Conservation (phyloP, 2,113 vertebrate species). For the Phalacrocorax carbo region DNA sequence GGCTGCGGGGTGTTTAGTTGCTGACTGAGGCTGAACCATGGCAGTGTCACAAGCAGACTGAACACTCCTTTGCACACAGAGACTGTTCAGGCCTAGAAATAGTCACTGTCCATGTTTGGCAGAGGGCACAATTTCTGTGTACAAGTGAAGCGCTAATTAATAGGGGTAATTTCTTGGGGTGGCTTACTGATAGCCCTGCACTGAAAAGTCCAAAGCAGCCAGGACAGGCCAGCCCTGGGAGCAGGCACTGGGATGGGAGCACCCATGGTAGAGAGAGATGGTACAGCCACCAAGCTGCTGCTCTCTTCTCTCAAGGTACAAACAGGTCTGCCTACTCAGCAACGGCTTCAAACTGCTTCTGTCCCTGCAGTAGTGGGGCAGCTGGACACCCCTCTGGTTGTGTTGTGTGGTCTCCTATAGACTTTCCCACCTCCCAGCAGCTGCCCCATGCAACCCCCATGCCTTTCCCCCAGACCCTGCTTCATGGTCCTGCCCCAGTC, state of each 20-base stretch:
- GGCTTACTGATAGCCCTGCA: not conserved
- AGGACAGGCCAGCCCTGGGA: not conserved
- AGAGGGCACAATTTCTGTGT: not conserved
- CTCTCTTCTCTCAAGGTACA: not conserved
- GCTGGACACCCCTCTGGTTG: slow-evolving; percentile 77
- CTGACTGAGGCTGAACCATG: too few relatives aligned
- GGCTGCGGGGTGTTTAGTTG: too few relatives aligned
- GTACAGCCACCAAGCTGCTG: not conserved
- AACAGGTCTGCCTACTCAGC: not conserved
- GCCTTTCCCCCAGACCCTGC: not conserved
- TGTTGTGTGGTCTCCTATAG: slow-evolving; percentile 59
- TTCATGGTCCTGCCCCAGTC: not conserved
- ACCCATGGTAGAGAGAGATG: accelerated
- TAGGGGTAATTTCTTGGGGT: not conserved
- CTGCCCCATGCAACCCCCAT: not conserved
- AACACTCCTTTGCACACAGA: not conserved
- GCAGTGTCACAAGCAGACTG: not conserved
- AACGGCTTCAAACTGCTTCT: not conserved
- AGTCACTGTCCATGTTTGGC: not conserved
- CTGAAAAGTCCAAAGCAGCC: not conserved
- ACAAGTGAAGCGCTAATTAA: not conserved
- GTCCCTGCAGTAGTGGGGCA: slow-evolving; percentile 68
- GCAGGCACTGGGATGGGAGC: not conserved
- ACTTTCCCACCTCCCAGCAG: not conserved
- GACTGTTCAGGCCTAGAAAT: not conserved